Evolutionary conservation across 2,888 invertebrate species (phyloP), one percentile per base, ranked within the genome.

Genomic region (Dynastes tityus): DNA sequence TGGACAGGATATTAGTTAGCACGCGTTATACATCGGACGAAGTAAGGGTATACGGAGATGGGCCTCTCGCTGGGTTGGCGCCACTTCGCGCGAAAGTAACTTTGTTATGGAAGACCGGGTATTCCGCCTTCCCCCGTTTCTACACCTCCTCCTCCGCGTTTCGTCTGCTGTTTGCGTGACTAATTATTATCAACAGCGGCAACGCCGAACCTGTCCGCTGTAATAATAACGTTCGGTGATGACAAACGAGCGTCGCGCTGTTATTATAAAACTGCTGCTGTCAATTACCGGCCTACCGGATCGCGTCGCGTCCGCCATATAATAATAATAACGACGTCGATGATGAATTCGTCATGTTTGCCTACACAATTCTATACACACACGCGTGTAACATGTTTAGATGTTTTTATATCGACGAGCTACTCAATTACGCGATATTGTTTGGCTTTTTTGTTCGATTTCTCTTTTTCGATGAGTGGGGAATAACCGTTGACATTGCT

Each of bases 1-100:
- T 65, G 76, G 76, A 76, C 64, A 76, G 76, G 76, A 76, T 76
- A 76, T 76, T 76, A 65, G 76, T 65, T 64, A 40, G 63, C 55
- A 45, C 45, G 45, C 58, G 45, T 27, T 74, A 73, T 61, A 61
- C 49, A 45, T 61, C 16, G 22, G 55, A 6, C 9, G 55, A 58
- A 11, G 45, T 11, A 16, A 58, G 53, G 53, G 16, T 74, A 74
- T 58, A n/a, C n/a, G 73, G n/a, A 22, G 73, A 73, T 61, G 49
- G 63, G 63, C 9, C 22, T 58, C 55, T 74, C 29, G 37, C 74
- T 45, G 65, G 27, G 37, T 49, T 53, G 51, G 63, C 32, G 51
- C 27, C 63, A 32, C 29, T 65, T 51, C 27, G 51, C 40, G 61
- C 51, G 37, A 32, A 76, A 76, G 61, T 65, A 76, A 65, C 65